Evolutionary conservation across 2,888 invertebrate genomes (phyloP), one percentile per base, ranked within the genome.

Genomic region (Hedychridium roseum): DNA sequence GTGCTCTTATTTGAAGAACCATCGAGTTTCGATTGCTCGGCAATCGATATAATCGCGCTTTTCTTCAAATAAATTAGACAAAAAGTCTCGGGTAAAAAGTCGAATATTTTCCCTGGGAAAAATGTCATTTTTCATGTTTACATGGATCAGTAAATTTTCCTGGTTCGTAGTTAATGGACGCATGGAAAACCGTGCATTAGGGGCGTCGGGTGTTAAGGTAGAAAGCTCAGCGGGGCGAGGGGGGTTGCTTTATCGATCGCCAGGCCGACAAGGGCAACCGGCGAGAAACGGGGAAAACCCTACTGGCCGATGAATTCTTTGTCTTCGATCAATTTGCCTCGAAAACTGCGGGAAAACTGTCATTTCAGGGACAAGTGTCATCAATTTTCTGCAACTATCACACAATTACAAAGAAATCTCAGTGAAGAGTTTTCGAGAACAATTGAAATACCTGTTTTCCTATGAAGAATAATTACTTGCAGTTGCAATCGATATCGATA

Each of bases 251-350:
- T 64, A 64, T 64, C 66, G 64, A 64, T 64, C 64, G 56, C 23
- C 26, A 16, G 42, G 40, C 59, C 48, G 59, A 62, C 66, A 62
- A 64, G 63, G 64, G 61, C 61, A 64, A 57, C 57, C 53, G 39
- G 51, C 61, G 55, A 65, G 66, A 65, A 66, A 64, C 53, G 59
- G 66, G 65, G 60, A 64, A n/a, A 63, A 64, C 62, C 42, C 48
- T 57, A 45, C 51, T 50, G 45, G 35, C n/a, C 64, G 48, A 64
- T 58, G 54, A 54, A 60, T 51, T 45, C 34, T 32, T 32, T 14
- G 35, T 50, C 23, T 23, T 14, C 14, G 27, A 23, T 21, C 36
- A 35, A 14, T 44, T 35, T 38, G 14, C 37, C 20, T n/a, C 18
- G 11, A 3, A 16, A 12, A 20, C 14, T 12, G 26, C 11, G 17